Evolutionary conservation across 2,888 invertebrate species (phyloP).

Genomic region (Rhamphomyia laevipes): DNA sequence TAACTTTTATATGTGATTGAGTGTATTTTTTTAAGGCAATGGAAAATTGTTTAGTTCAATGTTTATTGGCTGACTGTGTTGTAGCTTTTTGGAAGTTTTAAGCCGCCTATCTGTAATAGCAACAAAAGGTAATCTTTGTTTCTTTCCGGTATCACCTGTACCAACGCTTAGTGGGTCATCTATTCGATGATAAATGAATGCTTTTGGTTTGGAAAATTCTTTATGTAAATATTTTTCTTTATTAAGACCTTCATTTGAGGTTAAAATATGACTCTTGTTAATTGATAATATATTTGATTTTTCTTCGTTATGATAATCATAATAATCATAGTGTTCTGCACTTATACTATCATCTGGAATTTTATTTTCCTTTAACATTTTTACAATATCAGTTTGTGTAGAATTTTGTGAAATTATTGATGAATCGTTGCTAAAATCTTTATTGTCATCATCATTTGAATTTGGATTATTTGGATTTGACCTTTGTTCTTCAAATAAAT

Average conservation of each 20-base stretch:
- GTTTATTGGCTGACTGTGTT: slow-evolving; percentile 26
- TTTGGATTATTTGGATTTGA: slow-evolving; percentile 17
- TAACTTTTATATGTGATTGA: no score
- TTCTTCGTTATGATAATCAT: not conserved
- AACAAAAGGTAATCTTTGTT: slow-evolving; percentile 35
- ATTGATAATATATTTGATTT: not conserved
- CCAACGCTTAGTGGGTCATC: slow-evolving; percentile 29
- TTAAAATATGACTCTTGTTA: not conserved
- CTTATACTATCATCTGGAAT: not conserved
- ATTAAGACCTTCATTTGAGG: no score
- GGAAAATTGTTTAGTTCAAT: slow-evolving; percentile 36
- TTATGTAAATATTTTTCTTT: not conserved
- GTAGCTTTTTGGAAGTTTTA: slow-evolving; percentile 26
- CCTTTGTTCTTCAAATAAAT: slow-evolving; percentile 28
- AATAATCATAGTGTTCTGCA: not conserved
- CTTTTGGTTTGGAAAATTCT: slow-evolving; percentile 19
- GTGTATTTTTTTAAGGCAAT: slow-evolving; percentile 28
- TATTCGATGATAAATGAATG: slow-evolving; percentile 35
- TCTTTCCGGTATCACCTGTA: slow-evolving; percentile 24
- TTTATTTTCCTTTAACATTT: not conserved
- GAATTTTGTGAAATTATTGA: not conserved
- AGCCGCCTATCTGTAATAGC: slow-evolving; percentile 36
- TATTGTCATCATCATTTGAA: slow-evolving; percentile 7
- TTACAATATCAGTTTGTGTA: not conserved
- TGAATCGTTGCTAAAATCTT: slow-evolving; percentile 3